Percentiles rank a stretch among this genome's conserved stretches.
These are phyloP conservation scores for Nemoura dubitans DNA, from an alignment of 2,888 invertebrate species.

Conservation along the genomic window DNA sequence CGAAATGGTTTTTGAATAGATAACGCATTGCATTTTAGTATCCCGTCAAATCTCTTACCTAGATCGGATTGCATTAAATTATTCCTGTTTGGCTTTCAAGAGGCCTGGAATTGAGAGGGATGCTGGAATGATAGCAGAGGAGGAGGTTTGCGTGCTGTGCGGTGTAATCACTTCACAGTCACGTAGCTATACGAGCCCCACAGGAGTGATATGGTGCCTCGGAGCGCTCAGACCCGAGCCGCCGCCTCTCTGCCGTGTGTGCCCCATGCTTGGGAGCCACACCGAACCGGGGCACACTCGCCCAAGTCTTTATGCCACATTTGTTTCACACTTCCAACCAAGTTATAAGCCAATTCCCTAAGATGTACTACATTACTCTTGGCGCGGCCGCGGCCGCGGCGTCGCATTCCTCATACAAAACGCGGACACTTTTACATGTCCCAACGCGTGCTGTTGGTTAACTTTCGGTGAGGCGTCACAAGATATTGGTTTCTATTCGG, in stretches of 20 bases:
- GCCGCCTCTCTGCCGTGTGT: background rate
- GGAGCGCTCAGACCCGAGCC: background rate
- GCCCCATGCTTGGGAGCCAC: background rate
- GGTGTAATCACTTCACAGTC: slow-evolving; percentile 38
- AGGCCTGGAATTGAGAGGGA: slow-evolving; percentile 12
- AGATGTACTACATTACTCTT: slow-evolving; percentile 1
- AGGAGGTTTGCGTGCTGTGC: slow-evolving; percentile 1
- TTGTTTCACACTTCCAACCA: slow-evolving; percentile 19
- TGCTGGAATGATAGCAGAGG: background rate
- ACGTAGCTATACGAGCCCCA: slow-evolving; percentile 25
- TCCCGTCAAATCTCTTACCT: background rate
- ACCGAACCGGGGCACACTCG: slow-evolving; percentile 3
- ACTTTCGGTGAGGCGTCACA: background rate
- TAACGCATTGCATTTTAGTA: background rate
- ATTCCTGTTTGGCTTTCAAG: background rate
- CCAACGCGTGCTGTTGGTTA: background rate
- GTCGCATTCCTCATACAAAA: slow-evolving; percentile 30
- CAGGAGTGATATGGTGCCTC: slow-evolving; percentile 30
- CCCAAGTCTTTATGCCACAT: slow-evolving; percentile 34
- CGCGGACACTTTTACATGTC: background rate
- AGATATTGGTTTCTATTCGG: background rate
- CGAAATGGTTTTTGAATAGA: background rate
- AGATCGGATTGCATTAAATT: slow-evolving; percentile 4
- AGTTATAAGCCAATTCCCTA: slow-evolving; percentile 36
- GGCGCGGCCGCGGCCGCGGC: background rate